Evolutionary conservation across 2,113 vertebrate species (phyloP), one percentile per base, ranked within the genome.

Genomic region (Sturnus vulgaris): DNA sequence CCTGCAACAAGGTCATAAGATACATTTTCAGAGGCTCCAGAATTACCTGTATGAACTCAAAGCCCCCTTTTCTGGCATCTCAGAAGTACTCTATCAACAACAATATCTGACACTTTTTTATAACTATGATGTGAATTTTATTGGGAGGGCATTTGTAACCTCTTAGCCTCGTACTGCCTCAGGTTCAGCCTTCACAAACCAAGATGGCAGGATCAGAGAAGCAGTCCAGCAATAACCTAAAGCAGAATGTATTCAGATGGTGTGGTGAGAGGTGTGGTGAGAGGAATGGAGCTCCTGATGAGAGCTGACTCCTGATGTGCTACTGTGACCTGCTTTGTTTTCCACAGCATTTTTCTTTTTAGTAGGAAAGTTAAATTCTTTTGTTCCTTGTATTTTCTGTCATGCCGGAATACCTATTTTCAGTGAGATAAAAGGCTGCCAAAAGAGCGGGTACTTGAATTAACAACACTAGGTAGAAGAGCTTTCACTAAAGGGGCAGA

Each of bases 341-440:
- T 42, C 28, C n/a, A 42, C 30, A 28, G 30, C 16, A 35, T 59
- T 83, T 92, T 93, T 66, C 73, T 76, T 60, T 77, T 83, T 66
- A 90, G 64, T 44, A 69, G 27, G 30, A 27, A 76, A 73, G 69
- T 81, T 83, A 83, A 15, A 1, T 60, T 39, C 46, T 90, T 92
- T 69, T 69, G 50, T 61, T 90, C 28, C 55, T 52, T 66, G 60
- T 64, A 31, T 77, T 66, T 92, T 56, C 53, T 91, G 40, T 89
- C 53, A 89, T 49, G 37, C 33, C 6, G 3, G 86, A 93, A 63
- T n/a, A 83, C 11, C 3, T 78, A 37, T 66, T 88, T 92, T 56
- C 71, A 81, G 76, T 44, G 90, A 97, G 59, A 92, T 50, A 73
- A 94, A 95, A 92, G 59, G 35, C 39, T 90, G 79, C 46, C 90